Base-by-base conservation (phyloP, 2,797 vertebrate genomes). In the Melanitta fusca region DNA sequence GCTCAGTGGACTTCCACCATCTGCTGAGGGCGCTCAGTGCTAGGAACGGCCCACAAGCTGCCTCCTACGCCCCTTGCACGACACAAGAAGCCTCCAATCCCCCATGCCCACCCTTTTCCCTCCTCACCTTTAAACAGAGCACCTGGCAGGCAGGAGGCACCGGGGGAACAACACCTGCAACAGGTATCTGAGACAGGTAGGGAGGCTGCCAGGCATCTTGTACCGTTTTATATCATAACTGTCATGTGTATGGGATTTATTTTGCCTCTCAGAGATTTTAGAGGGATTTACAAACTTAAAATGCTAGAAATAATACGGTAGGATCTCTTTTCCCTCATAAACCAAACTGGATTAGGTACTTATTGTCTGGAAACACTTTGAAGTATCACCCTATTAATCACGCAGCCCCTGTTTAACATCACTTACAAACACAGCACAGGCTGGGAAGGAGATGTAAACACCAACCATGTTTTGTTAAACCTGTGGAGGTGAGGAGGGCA, bases 331-430 rank as follows among this genome's bases (percentile, higher is more conserved):
- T 13, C 17, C 41, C 69, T 84, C 85, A 14, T 25, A 91, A 79
- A 88, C 69, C 84, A 41, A 85, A 80, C 61, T 85, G 84, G 94
- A 94, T 91, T 92, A 92, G 79, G 74, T 49, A 53, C 47, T 75
- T 88, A 92, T 81, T 95, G 92, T 88, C 61, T 91, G 45, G 69
- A 64, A 95, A 85, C 41, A 49, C 81, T 95, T 25, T 70, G 84
- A 96, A 93, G 86, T 72, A 93, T 61, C 81, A 47, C 2, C 21
- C 47, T 83, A 45, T 73, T 83, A 78, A 94, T 74, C 54, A 45
- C 1, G 4, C 41, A 72, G 89, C 21, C 56, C 49, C 53, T 49
- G 16, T 68, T 92, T 78, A 90, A 81, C 70, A 91, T 16, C 69
- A 83, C 45, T 62, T 69, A 94, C 70, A 66, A 69, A 27, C 0